Evolutionary conservation across 2,888 invertebrate genomes (phyloP), one percentile per base, ranked within the genome.

Genomic region (Zygaena filipendulae): DNA sequence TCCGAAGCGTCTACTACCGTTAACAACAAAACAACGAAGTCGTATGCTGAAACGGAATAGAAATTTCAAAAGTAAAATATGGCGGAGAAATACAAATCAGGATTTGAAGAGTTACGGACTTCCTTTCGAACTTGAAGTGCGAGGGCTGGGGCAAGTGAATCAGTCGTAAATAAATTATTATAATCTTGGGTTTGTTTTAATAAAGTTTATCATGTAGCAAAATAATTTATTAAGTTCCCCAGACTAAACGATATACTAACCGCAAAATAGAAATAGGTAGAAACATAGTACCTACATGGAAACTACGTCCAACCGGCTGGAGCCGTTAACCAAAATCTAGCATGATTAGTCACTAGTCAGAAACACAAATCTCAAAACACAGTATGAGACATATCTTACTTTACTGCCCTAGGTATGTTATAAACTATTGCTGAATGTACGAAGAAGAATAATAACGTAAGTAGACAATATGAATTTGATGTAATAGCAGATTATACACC

Each of bases 131-230:
- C 37, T 71, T 11, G 45, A 64, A 12, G 30, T 70, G 2, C 40
- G 62, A 23, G 71, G 64, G 1, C 33, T 71, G 25, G 66, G 59
- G 1, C 70, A 70, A 44, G 35, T 55, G 3, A 59, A 55, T 35
- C 39, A 47, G 10, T 46, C 28, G 38, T 4, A 20, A 22, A 16
- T 11, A 18, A 29, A 30, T 33, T 16, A 11, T 26, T 7, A 13
- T 29, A 25, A 20, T 9, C 13, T 13, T 27, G 11, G n/a, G 7
- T 26, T 14, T 21, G 7, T 22, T 26, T 27, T n/a, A n/a, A n/a
- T n/a, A n/a, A n/a, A n/a, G n/a, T n/a, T n/a, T n/a, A n/a, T n/a
- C n/a, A n/a, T n/a, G n/a, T n/a, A n/a, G n/a, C n/a, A n/a, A n/a
- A 13, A 26, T 11, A 26, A n/a, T 21, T 21, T 7, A 16, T 14